Percentiles rank a stretch among this genome's conserved stretches.
Evolutionary conservation across 37 sponge, comb jelly and placozoan species (phyloP).

Genomic region (Haliclona indistincta): DNA sequence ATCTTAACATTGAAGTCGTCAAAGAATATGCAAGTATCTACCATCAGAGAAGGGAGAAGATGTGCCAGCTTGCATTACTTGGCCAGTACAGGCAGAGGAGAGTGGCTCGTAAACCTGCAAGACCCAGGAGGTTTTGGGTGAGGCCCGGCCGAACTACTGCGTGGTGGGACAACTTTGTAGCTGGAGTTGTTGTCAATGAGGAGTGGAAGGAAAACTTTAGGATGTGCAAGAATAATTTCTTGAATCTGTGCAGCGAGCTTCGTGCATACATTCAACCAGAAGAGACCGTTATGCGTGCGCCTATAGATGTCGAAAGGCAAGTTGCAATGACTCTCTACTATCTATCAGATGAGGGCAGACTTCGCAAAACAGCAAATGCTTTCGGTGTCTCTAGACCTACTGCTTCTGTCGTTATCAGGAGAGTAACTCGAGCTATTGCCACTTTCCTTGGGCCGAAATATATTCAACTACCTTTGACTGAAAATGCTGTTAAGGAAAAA

Average conservation of each 20-base stretch:
- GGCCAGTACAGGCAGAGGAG: background rate
- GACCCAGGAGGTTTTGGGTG: background rate
- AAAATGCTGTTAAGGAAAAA: conserved; percentile 11
- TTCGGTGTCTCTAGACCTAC: too few species aligned
- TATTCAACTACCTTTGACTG: too few species aligned
- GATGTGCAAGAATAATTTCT: conserved; percentile 26
- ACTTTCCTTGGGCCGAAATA: too few species aligned
- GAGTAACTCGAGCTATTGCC: too few species aligned
- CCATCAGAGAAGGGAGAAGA: background rate
- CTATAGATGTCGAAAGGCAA: conserved; percentile 13
- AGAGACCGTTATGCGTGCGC: conserved; percentile 11
- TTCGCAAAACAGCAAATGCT: conserved; percentile 34
- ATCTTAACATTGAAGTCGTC: too few species aligned
- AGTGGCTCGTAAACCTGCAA: too few species aligned
- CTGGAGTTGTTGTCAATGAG: background rate
- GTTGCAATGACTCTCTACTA: conserved; percentile 30
- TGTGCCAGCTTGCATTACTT: background rate
- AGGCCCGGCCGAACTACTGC: background rate
- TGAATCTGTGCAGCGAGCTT: conserved; percentile 20
- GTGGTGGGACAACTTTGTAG: conserved; percentile 16
- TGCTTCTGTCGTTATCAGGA: too few species aligned
- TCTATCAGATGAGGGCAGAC: conserved; percentile 17
- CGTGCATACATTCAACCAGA: conserved; percentile 5
- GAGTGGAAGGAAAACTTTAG: conserved; percentile 42
- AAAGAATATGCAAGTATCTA: too few species aligned